Evolutionary conservation across 1,140 invertebrate genomes (phyloP).

Genomic region (Rhynchophorus ferrugineus): DNA sequence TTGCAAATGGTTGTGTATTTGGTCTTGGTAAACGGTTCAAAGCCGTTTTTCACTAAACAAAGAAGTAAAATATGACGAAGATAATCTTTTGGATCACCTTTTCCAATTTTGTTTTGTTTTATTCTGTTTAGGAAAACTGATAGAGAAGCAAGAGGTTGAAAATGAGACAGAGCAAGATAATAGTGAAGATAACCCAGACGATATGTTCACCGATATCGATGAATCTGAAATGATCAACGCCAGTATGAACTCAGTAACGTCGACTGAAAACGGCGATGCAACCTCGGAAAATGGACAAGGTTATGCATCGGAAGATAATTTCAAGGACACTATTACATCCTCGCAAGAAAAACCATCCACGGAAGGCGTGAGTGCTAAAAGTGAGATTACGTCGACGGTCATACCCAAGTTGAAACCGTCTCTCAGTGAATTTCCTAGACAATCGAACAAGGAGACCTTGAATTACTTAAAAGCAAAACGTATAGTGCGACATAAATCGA

Average conservation of each 20-base stretch:
- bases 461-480: slow-evolving; percentile 39
- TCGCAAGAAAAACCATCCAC: slow-evolving; percentile 23
- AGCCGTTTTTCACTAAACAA: not conserved
- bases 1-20: no score
- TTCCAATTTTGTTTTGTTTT: not conserved
- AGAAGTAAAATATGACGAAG: not conserved
- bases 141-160: slow-evolving; percentile 20
- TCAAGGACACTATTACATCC: not conserved
- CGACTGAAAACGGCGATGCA: slow-evolving; percentile 3
- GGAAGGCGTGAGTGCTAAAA: slow-evolving; percentile 15
- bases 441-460: slow-evolving; percentile 33
- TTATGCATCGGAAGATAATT: not conserved
- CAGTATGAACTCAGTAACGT: not conserved
- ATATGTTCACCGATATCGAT: slow-evolving; percentile 22
- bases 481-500: slow-evolving; percentile 32
- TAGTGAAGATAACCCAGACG: slow-evolving; percentile 25
- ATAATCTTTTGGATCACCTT: not conserved
- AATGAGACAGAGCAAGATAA: slow-evolving; percentile 15
- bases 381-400: slow-evolving; percentile 22
- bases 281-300: slow-evolving; percentile 11
- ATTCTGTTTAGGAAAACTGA: slow-evolving; percentile 26
- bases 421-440: slow-evolving; percentile 32
- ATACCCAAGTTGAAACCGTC: slow-evolving; percentile 26
- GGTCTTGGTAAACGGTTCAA: no score
- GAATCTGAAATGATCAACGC: slow-evolving; percentile 19